These are phyloP conservation scores for Xiphophorus couchianus DNA, from an alignment of 2,113 vertebrate genomes.

Conservation along the genomic window DNA sequence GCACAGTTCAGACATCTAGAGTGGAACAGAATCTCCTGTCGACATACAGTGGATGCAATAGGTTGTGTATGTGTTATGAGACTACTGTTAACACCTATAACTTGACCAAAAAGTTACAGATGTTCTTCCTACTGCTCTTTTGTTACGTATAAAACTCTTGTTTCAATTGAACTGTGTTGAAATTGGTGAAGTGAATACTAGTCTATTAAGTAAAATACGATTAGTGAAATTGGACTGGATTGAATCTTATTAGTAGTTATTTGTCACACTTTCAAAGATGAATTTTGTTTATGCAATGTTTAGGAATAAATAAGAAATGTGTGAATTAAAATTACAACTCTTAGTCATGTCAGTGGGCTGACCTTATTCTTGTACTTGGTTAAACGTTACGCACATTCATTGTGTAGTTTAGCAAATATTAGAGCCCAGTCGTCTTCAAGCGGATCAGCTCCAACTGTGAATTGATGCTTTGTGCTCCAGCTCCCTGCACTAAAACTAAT, in stretches of 20 bases:
- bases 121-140: too few species aligned
- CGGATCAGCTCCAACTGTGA: slow-evolving; percentile 52
- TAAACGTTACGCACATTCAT: slow-evolving; percentile 1
- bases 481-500: slow-evolving; percentile 54
- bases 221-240: not conserved
- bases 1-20: not conserved
- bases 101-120: not conserved
- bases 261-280: not conserved
- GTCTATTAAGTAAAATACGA: not conserved
- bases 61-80: not conserved
- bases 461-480: slow-evolving; percentile 59
- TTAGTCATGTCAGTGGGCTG: not conserved
- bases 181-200: not conserved
- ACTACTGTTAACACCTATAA: not conserved
- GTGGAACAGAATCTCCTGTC: not conserved
- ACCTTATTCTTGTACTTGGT: not conserved
- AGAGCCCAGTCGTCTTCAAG: slow-evolving; percentile 28
- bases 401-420: slow-evolving; percentile 24
- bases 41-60: not conserved
- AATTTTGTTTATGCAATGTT: not conserved
- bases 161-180: not conserved
- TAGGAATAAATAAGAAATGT: not conserved
- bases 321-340: not conserved
- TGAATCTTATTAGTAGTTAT: not conserved
- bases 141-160: not conserved